Evolutionary conservation across 1,140 invertebrate genomes (phyloP), one percentile per base, ranked within the genome.

Genomic region (Pantala flavescens): DNA sequence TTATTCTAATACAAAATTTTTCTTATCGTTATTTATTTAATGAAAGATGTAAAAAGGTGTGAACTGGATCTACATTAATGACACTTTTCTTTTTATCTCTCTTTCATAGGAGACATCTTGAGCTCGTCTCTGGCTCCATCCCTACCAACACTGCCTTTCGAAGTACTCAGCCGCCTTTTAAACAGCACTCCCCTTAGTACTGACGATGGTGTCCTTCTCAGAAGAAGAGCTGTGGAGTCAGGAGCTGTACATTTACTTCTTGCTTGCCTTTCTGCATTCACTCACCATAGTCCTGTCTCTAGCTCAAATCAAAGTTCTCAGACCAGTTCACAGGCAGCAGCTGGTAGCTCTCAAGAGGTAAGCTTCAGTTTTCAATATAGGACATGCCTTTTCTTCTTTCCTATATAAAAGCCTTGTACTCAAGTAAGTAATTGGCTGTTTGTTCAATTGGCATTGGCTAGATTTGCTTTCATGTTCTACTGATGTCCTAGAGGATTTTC

Each of bases 61-160:
- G n/a, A n/a, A n/a, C n/a, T n/a, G n/a, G n/a, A n/a, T n/a, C n/a
- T n/a, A n/a, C n/a, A n/a, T n/a, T n/a, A n/a, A n/a, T n/a, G n/a
- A n/a, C n/a, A n/a, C n/a, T n/a, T n/a, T n/a, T n/a, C n/a, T n/a
- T n/a, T n/a, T n/a, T n/a, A n/a, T n/a, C n/a, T n/a, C 28, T 36
- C 28, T 36, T 36, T 78, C 79, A 43, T 80, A 85, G 90, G 90
- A 75, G 91, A 94, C 77, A 92, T 94, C 24, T 87, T 93, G 76
- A 88, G 87, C 23, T 90, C 91, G 2, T 86, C 90, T 14, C 85
- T 95, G 43, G 92, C 93, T 0, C 82, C 87, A 0, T 88, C 90
- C 0, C 82, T 95, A 71, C 91, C 92, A n/a, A 96, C 93, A 0
- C 83, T 96, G 78, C 94, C 95, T 16, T 97, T 97, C 84, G 89